Conservation (phyloP, 2,888 invertebrate genomes). For the Gibbula magus region DNA sequence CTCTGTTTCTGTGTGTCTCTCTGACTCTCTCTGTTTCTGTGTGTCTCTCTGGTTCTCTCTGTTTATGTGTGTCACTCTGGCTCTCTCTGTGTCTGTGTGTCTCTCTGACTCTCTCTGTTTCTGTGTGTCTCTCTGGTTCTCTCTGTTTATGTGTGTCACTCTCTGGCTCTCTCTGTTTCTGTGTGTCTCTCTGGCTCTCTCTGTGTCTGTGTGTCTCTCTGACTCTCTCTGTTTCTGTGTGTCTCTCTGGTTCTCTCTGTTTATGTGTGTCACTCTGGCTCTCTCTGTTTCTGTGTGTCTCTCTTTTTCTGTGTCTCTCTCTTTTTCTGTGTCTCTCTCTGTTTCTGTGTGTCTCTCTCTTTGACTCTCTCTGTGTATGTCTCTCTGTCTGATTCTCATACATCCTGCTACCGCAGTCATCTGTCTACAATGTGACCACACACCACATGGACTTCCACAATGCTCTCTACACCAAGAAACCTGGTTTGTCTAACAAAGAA, state of each 20-base stretch:
- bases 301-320: not conserved
- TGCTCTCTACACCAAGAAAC: conserved; percentile 35
- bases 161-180: too few species aligned
- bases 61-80: too few species aligned
- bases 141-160: too few species aligned
- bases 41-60: too few species aligned
- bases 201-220: too few species aligned
- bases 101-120: too few species aligned
- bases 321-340: conserved; percentile 2
- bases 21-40: too few species aligned
- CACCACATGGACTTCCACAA: conserved; percentile 36
- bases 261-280: too few species aligned
- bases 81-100: too few species aligned
- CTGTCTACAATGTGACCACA: conserved; percentile 83
- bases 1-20: too few species aligned
- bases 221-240: not conserved
- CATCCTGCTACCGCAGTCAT: conserved; percentile 74
- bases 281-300: not conserved
- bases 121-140: too few species aligned
- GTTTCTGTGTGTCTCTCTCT: not conserved
- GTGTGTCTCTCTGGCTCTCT: too few species aligned
- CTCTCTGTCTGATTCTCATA: conserved; percentile 27
- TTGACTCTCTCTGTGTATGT: not conserved
- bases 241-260: not conserved
- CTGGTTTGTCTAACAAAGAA: conserved; percentile 7